phyloP scores from a whole-genome alignment of 1,140 invertebrate genomes.

The Limonius californicus region DNA sequence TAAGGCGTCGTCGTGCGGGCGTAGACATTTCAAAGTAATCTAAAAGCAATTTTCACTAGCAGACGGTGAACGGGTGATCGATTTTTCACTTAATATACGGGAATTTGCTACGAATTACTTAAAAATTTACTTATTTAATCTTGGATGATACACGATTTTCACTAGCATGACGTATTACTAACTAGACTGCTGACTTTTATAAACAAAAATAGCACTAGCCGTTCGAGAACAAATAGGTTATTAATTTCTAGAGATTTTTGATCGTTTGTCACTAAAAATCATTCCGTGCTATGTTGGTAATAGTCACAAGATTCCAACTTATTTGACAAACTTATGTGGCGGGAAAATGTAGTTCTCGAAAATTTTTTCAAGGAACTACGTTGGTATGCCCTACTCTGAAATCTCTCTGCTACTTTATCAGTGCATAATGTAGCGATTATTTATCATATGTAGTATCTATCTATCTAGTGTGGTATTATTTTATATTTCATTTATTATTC shows the following conservation, averaged over 20 bases:
- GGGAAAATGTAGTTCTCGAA: too few species aligned
- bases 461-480: too few species aligned
- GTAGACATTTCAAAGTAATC: conserved; percentile 74
- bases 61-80: not conserved
- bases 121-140: conserved; percentile 15
- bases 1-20: conserved; percentile 91
- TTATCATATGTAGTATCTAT: too few species aligned
- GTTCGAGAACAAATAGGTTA: not conserved
- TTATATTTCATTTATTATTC: too few species aligned
- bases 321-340: too few species aligned
- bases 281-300: too few species aligned
- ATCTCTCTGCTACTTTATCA: too few species aligned
- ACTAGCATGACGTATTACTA: conserved; percentile 39
- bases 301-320: too few species aligned
- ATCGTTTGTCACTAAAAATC: too few species aligned
- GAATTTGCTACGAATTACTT: conserved; percentile 31
- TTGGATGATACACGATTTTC: conserved; percentile 22
- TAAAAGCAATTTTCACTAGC: conserved; percentile 13
- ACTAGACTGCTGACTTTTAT: conserved; percentile 27
- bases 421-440: too few species aligned
- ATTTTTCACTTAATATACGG: conserved; percentile 25
- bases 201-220: conserved; percentile 40
- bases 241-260: not conserved
- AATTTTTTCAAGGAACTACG: too few species aligned
- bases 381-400: too few species aligned